Evolutionary conservation across 2,113 vertebrate species (phyloP), one percentile per base, ranked within the genome.

Genomic region (Sylvietta virens): DNA sequence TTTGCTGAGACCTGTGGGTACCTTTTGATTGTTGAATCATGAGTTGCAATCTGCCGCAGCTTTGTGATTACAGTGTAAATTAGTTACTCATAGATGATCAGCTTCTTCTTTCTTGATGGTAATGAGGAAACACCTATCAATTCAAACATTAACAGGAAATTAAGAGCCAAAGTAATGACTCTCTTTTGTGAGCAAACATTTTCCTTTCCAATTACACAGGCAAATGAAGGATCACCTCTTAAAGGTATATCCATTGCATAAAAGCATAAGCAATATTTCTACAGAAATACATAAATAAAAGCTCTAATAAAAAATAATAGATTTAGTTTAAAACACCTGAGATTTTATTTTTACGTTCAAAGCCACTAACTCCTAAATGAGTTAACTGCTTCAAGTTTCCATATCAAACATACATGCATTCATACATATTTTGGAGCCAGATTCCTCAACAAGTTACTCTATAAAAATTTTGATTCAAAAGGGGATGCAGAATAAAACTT

Each of bases 141-240:
- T 85, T 88, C 54, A 62, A 93, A 87, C 30, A 77, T 56, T 91
- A 91, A 51, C n/a, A 96, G 66, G 53, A 92, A 93, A 93, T 88
- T 79, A 80, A 57, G 44, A 87, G 12, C 62, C 70, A 69, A 82
- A 94, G 37, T 61, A 65, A 71, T 72, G 40, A 64, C 37, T 89
- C 23, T 69, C 31, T 84, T 77, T 92, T 72, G 56, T 60, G 88
- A 93, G 74, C 60, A 96, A 91, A 81, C 12, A 61, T 76, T 70
- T 89, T 88, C 16, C 57, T 90, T 93, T 94, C 44, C 53, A 92
- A 69, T 87, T 72, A 61, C 16, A 69, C 45, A 80, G 4, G 20
- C 57, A 88, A 80, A 69, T 80, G 11, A 92, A 91, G 18, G 11
- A 86, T 48, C 78, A 35, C 15, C 30, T 78, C 51, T 91, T 74